These are phyloP conservation scores for Oryzias celebensis DNA, from an alignment of 2,113 vertebrate species.

Conservation along the genomic window DNA sequence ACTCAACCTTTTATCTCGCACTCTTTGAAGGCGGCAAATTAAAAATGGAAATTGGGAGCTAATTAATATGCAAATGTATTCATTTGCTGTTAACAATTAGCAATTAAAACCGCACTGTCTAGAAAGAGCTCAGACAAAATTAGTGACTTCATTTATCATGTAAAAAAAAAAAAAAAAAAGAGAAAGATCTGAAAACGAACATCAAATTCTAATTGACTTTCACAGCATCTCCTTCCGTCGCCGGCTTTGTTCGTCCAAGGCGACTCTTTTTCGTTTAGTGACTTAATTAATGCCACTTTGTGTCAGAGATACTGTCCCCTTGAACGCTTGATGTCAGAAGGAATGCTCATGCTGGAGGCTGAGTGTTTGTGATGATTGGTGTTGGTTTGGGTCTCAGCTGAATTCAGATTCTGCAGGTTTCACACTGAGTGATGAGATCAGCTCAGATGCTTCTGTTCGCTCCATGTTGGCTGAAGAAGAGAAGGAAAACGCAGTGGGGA, in stretches of 20 bases:
- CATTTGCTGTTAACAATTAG: conserved; percentile 99
- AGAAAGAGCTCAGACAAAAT: conserved; percentile 98
- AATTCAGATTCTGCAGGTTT: conserved; percentile 17
- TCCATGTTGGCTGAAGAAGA: neutral
- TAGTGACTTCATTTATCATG: conserved; percentile 99
- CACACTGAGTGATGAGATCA: neutral
- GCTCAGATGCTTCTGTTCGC: neutral
- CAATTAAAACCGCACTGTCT: conserved; percentile 99
- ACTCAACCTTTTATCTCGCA: conserved; percentile 99
- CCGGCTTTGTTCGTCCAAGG: conserved; percentile 67
- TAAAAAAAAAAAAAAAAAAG: conserved; percentile 83
- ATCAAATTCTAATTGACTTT: conserved; percentile 95
- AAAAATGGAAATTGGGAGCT: conserved; percentile 99
- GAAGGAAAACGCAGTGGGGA: neutral
- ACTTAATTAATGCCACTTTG: conserved; percentile 62
- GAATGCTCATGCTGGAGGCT: conserved; percentile 30
- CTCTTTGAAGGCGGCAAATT: conserved; percentile 99
- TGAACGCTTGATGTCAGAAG: conserved; percentile 50
- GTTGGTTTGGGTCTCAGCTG: conserved; percentile 1
- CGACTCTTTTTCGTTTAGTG: conserved; percentile 39
- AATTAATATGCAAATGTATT: conserved; percentile 99
- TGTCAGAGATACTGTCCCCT: conserved; percentile 55
- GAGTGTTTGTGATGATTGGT: conserved; percentile 12
- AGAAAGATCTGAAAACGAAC: conserved; percentile 85
- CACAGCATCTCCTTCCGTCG: conserved; percentile 84